These are phyloP conservation scores for Thereva nobilitata DNA, from an alignment of 2,888 invertebrate genomes.

Conservation along the genomic window DNA sequence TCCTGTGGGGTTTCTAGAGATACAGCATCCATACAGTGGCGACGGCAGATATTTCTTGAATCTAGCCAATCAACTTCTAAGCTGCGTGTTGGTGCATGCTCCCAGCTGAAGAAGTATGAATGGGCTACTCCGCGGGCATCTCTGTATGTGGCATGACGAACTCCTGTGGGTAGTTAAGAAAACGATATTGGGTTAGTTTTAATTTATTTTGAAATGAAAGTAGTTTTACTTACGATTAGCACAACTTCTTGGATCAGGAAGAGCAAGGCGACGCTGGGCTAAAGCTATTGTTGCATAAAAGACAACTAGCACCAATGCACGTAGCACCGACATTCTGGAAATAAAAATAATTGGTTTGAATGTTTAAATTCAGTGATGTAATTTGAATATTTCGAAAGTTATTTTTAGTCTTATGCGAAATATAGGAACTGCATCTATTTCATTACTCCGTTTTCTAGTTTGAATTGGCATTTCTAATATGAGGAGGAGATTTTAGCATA, in stretches of 20 bases:
- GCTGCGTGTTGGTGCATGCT: slow-evolving; percentile 78
- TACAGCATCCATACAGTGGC: slow-evolving; percentile 93
- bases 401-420: too few species aligned
- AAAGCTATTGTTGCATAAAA: slow-evolving; percentile 68
- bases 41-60: slow-evolving; percentile 86
- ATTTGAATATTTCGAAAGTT: too few species aligned
- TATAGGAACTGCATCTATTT: too few species aligned
- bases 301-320: slow-evolving; percentile 64
- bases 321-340: slow-evolving; percentile 48
- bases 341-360: background rate
- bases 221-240: slow-evolving; percentile 74
- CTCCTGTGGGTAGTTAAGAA: slow-evolving; percentile 62
- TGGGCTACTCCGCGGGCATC: slow-evolving; percentile 86
- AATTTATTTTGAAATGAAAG: background rate
- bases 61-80: slow-evolving; percentile 90
- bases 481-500: too few species aligned
- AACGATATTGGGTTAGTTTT: background rate
- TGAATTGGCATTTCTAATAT: too few species aligned
- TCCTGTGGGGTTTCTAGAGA: slow-evolving; percentile 88
- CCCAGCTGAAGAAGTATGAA: slow-evolving; percentile 94
- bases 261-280: slow-evolving; percentile 81
- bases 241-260: slow-evolving; percentile 88
- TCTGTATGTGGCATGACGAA: slow-evolving; percentile 84
- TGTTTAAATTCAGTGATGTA: background rate
- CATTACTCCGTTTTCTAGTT: too few species aligned